phyloP scores from a whole-genome alignment of 2,888 invertebrate genomes.

The Syrphus vitripennis region DNA sequence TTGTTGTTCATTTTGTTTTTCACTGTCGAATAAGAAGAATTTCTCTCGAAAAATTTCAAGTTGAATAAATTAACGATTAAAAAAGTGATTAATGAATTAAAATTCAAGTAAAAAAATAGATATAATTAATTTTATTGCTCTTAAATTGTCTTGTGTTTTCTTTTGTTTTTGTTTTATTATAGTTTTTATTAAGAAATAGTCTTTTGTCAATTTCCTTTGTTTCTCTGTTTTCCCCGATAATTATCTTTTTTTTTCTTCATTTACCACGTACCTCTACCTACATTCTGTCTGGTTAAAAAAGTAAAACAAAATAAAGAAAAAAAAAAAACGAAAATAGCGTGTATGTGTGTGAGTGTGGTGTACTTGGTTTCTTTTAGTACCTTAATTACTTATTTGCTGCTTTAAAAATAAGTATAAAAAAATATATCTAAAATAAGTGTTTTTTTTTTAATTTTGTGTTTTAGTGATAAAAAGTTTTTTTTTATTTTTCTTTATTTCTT shows the following conservation, averaged over 20 bases:
- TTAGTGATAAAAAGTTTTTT: slow-evolving; percentile 49
- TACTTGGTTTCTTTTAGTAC: slow-evolving; percentile 54
- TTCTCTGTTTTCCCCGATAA: slow-evolving; percentile 29
- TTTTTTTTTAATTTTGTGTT: slow-evolving; percentile 40
- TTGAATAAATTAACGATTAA: slow-evolving; percentile 5
- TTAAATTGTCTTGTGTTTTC: slow-evolving; percentile 25
- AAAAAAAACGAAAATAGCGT: not conserved
- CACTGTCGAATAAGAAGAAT: not conserved
- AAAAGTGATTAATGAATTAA: slow-evolving; percentile 27
- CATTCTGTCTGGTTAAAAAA: slow-evolving; percentile 33
- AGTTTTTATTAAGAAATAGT: slow-evolving; percentile 10
- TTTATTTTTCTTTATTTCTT: slow-evolving; percentile 42
- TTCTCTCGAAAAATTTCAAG: slow-evolving; percentile 16
- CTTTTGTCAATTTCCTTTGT: slow-evolving; percentile 58
- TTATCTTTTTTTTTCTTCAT: slow-evolving; percentile 11
- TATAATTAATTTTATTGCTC: slow-evolving; percentile 13
- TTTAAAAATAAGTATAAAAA: slow-evolving; percentile 39
- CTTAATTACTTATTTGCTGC: slow-evolving; percentile 19
- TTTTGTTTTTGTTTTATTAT: not conserved
- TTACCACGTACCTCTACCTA: slow-evolving; percentile 38
- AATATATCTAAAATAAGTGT: slow-evolving; percentile 28
- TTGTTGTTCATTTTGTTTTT: slow-evolving; percentile 33
- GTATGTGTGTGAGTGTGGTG: slow-evolving; percentile 24
- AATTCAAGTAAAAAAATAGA: slow-evolving; percentile 4
- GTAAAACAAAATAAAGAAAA: slow-evolving; percentile 1